Evolutionary conservation across 23 tunicate genomes (phyloP).

Genomic region (Phallusia fumigata): DNA sequence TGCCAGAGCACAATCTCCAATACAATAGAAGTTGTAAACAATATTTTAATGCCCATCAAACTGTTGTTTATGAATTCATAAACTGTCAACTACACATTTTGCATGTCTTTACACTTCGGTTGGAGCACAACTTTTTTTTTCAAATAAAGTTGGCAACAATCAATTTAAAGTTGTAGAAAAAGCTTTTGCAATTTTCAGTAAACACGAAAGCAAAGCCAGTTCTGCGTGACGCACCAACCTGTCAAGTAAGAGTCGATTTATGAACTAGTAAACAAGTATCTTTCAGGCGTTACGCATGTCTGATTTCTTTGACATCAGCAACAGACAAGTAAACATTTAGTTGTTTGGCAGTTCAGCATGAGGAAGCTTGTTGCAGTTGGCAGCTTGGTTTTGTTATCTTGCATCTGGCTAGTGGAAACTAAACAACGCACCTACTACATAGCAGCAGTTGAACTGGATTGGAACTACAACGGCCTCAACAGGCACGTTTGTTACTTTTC

Average conservation of each 20-base stretch:
- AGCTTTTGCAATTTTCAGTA: too few relatives aligned
- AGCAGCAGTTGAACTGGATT: constrained; percentile 25
- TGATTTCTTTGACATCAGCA: not conserved
- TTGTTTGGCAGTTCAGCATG: not conserved
- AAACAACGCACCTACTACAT: constrained; percentile 18
- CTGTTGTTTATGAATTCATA: too few relatives aligned
- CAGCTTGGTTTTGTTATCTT: not conserved
- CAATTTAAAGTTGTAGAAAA: too few relatives aligned
- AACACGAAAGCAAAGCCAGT: too few relatives aligned
- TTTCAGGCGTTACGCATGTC: not conserved
- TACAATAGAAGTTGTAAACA: too few relatives aligned
- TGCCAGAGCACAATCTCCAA: too few relatives aligned
- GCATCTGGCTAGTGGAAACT: not conserved
- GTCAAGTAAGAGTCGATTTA: not conserved
- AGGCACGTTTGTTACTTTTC: not conserved
- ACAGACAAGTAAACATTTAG: not conserved
- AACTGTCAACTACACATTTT: too few relatives aligned
- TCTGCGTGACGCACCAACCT: too few relatives aligned
- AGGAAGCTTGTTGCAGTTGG: not conserved
- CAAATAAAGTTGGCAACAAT: too few relatives aligned
- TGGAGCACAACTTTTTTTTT: too few relatives aligned
- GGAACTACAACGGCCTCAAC: not conserved
- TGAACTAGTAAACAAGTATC: not conserved
- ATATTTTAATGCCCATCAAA: too few relatives aligned
- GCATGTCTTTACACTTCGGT: too few relatives aligned